Percentiles rank a stretch among this genome's conserved stretches.
Conservation (phyloP, 2,797 vertebrate genomes). For the Epinephelus malabaricus region DNA sequence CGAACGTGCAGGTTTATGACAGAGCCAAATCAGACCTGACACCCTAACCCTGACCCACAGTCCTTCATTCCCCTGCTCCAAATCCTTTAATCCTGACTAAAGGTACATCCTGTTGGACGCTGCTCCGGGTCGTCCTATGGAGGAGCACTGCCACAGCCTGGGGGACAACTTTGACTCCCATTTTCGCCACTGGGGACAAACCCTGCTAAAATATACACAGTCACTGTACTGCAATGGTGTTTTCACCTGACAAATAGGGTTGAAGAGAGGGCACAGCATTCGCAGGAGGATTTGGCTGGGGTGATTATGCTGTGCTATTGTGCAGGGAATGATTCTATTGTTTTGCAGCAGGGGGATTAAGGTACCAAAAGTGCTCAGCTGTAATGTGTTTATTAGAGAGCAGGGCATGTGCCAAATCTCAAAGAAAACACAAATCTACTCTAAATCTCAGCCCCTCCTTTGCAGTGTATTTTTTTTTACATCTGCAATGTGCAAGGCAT, state of each 20-base stretch:
- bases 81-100: conserved; percentile 53
- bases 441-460: neutral
- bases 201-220: conserved; percentile 23
- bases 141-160: conserved; percentile 7
- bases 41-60: conserved; percentile 36
- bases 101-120: conserved; percentile 30
- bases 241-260: conserved; percentile 26
- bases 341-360: conserved; percentile 53
- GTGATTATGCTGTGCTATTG: conserved; percentile 40
- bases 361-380: conserved; percentile 33
- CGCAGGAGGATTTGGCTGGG: conserved; percentile 27
- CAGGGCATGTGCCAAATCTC: conserved; percentile 37
- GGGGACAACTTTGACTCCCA: conserved; percentile 12
- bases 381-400: conserved; percentile 47
- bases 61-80: conserved; percentile 32
- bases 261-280: conserved; percentile 12
- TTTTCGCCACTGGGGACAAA: conserved; percentile 5
- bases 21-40: conserved; percentile 48
- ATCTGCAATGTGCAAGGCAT: neutral
- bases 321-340: conserved; percentile 57
- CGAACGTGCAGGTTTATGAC: conserved; percentile 29
- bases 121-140: neutral
- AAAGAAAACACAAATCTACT: conserved; percentile 8
- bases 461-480: neutral
- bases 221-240: conserved; percentile 3